Evolutionary conservation across 2,113 vertebrate genomes (phyloP), one percentile per base, ranked within the genome.

Genomic region (Fregetta grallaria): DNA sequence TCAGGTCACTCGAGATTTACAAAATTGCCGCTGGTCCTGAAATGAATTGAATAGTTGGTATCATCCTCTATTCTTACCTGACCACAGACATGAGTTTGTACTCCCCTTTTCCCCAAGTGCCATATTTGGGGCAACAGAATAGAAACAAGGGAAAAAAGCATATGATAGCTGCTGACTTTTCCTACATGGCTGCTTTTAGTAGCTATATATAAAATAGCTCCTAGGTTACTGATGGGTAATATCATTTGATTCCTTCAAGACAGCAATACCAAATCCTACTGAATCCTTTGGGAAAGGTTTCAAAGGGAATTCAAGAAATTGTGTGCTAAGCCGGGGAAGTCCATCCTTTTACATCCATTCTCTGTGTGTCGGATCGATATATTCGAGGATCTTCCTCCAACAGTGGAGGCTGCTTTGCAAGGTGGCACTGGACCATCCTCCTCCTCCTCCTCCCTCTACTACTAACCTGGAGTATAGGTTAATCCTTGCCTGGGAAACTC

Each of bases 1-100:
- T 82, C 92, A 94, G 89, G 90, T 94, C 89, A 85, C 45, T 89
- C 20, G 3, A 94, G 75, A 92, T 75, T 93, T 85, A 75, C 86
- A 84, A 88, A 80, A 91, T 45, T 75, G 81, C 73, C 85, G 67
- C 52, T 38, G 20, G 83, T 68, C 77, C 70, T 8, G 25, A 80
- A 95, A 85, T 68, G 14, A 94, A n/a, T 4, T 21, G 40, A 73
- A 87, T n/a, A 81, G 23, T 5, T 72, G 29, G 44, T 22, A 65
- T 30, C 1, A 19, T 40, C 17, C 55, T 34, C 4, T 17, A 55
- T 58, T 66, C 62, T 40, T 23, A 84, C 16, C 42, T 14, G 25
- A 44, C 65, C 52, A 87, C 25, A 82, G 92, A 32, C 30, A 42
- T 8, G 49, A 78, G 55, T 65, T 67, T 27, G 6, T 27, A 34